Base-by-base conservation (phyloP, 2,113 vertebrate genomes). In the Ascaphus truei region DNA sequence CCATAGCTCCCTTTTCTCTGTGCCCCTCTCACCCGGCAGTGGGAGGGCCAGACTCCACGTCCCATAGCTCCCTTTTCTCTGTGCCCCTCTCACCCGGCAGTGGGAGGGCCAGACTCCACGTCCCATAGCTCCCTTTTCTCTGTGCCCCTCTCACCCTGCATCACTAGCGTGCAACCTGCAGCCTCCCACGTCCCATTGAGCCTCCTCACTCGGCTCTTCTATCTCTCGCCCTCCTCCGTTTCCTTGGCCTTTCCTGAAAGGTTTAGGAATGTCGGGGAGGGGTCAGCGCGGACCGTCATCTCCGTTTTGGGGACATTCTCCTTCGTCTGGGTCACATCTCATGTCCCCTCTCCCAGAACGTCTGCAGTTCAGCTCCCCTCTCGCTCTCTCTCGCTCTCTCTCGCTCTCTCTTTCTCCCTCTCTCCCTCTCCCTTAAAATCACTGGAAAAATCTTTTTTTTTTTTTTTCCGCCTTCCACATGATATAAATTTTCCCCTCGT, bases 241-340 rank as follows among this genome's bases (percentile, higher is more conserved):
- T 61, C 47, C 67, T 61, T 48, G 39, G 56, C 31, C 18, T 61
- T 71, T 71, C 67, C 67, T 71, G 67, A 41, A 61, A 50, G 31
- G 33, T 71, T 69, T 3, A 71, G 67, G 67, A 71, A 71, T 71
- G 67, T 71, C 66, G 58, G 67, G 67, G 67, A 61, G 67, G 45
- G 45, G 57, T 52, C 37, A 23, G 2, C 7, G 15, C 9, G 25
- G 25, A 61, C n/a, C 31, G 31, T 60, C 56, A 30, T n/a, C 45
- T 36, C 2, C 51, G 36, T 50, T 60, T 51, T 51, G 31, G 57
- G 55, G 56, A 51, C 39, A 34, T n/a, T n/a, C 33, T 50, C 55
- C 66, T 68, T 67, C 20, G 18, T 18, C 16, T 50, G 29, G 57
- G 33, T 41, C 67, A 69, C 57, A 60, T 61, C 56, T 52, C 52